phyloP scores from a whole-genome alignment of 2,888 invertebrate species.

The Oligia fasciuncula region DNA sequence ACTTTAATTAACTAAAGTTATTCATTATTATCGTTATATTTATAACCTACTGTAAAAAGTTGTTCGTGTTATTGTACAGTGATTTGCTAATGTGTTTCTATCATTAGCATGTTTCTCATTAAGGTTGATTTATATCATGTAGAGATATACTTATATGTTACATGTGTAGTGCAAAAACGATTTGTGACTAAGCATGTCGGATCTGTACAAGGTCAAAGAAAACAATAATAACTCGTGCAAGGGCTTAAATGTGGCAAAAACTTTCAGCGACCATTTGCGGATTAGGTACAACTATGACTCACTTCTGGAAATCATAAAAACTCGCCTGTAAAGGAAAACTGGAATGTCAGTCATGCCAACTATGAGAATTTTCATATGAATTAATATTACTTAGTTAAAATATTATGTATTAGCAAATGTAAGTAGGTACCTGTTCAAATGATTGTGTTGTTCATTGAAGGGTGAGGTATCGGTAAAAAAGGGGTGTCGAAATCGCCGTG shows the following conservation, averaged over 20 bases:
- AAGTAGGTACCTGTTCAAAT: conserved; percentile 91
- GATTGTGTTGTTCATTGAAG: conserved; percentile 94
- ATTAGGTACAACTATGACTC: conserved; percentile 69
- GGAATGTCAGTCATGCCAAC: conserved; percentile 60
- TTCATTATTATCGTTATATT: conserved; percentile 14
- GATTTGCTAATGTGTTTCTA: conserved; percentile 58
- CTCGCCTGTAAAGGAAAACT: conserved; percentile 77
- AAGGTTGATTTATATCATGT: conserved; percentile 42
- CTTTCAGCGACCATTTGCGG: conserved; percentile 64
- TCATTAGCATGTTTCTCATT: conserved; percentile 55
- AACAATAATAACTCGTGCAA: conserved; percentile 57
- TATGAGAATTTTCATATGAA: conserved; percentile 28
- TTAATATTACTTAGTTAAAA: conserved; percentile 9
- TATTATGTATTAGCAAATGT: not conserved
- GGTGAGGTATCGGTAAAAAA: conserved; percentile 93
- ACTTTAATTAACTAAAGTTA: conserved; percentile 29
- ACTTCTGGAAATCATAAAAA: conserved; percentile 79
- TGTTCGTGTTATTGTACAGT: conserved; percentile 54
- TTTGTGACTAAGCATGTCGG: conserved; percentile 63
- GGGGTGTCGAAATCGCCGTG: conserved; percentile 93
- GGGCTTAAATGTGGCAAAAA: conserved; percentile 60
- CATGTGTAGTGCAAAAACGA: conserved; percentile 63
- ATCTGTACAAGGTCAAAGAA: conserved; percentile 60
- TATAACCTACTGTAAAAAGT: conserved; percentile 39
- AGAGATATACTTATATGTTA: conserved; percentile 50